These are phyloP conservation scores for Nicator chloris DNA, from an alignment of 2,113 vertebrate genomes.

Conservation along the genomic window DNA sequence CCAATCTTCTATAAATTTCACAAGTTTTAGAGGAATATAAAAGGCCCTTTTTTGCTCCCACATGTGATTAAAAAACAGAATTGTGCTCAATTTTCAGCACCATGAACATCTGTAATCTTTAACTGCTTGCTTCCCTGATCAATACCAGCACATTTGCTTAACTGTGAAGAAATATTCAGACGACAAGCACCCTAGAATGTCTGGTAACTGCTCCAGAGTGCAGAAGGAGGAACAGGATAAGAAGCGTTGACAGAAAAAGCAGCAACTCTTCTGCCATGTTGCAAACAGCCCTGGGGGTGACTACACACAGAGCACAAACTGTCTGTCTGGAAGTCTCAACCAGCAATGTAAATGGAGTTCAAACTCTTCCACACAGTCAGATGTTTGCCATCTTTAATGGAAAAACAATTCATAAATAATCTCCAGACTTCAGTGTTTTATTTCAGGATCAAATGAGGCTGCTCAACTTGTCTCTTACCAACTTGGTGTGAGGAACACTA, in stretches of 20 bases:
- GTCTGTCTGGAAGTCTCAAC: background rate
- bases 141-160: background rate
- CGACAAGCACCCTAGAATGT: background rate
- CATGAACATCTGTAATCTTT: background rate
- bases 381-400: background rate
- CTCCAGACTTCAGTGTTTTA: background rate
- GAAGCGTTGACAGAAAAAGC: background rate
- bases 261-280: background rate
- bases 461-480: background rate
- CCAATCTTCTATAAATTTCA: background rate
- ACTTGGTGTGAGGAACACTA: background rate
- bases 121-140: background rate
- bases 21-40: background rate
- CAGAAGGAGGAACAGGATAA: constrained; percentile 38
- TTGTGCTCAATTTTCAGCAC: background rate
- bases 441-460: background rate
- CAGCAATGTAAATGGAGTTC: background rate
- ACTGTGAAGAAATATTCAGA: constrained; percentile 4
- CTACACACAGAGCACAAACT: background rate
- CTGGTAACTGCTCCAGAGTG: background rate
- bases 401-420: background rate
- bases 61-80: background rate
- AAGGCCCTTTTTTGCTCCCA: background rate
- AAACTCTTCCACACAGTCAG: background rate
- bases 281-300: background rate